Evolutionary conservation across 2,888 invertebrate genomes (phyloP).

Genomic region (Melinaea marsaeus): DNA sequence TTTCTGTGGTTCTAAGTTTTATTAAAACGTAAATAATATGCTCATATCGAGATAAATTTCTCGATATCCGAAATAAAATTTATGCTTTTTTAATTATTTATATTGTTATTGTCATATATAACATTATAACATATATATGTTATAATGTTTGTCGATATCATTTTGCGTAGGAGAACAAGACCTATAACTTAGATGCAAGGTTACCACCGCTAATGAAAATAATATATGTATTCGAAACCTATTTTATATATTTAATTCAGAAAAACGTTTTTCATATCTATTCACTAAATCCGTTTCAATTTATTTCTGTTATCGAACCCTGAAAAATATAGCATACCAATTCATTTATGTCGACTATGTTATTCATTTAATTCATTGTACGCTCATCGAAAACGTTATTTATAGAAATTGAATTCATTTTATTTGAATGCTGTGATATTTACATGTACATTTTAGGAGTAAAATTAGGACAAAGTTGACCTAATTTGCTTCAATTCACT

Average conservation of each 20-base stretch:
- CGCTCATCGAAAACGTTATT: neutral
- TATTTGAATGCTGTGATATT: too few species aligned
- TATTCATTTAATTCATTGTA: neutral
- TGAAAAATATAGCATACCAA: neutral
- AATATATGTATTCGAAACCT: neutral
- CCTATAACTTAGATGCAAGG: slow-evolving; percentile 33
- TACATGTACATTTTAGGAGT: neutral
- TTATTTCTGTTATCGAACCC: neutral
- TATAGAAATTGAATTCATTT: neutral
- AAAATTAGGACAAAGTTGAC: slow-evolving; percentile 26
- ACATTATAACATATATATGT: too few species aligned
- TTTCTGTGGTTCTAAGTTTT: slow-evolving; percentile 13
- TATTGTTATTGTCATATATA: too few species aligned
- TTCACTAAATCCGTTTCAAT: slow-evolving; percentile 6
- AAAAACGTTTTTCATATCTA: neutral
- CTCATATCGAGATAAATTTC: too few species aligned
- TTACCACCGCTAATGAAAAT: slow-evolving; percentile 9
- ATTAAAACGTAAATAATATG: too few species aligned
- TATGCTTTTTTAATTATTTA: too few species aligned
- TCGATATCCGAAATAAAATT: too few species aligned
- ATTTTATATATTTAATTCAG: neutral
- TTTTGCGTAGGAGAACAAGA: slow-evolving; percentile 63
- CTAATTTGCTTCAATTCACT: slow-evolving; percentile 28
- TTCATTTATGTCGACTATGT: too few species aligned
- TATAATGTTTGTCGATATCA: slow-evolving; percentile 45